These are phyloP conservation scores for Ochlodes sylvanus DNA, from an alignment of 2,888 invertebrate species.

Conservation along the genomic window DNA sequence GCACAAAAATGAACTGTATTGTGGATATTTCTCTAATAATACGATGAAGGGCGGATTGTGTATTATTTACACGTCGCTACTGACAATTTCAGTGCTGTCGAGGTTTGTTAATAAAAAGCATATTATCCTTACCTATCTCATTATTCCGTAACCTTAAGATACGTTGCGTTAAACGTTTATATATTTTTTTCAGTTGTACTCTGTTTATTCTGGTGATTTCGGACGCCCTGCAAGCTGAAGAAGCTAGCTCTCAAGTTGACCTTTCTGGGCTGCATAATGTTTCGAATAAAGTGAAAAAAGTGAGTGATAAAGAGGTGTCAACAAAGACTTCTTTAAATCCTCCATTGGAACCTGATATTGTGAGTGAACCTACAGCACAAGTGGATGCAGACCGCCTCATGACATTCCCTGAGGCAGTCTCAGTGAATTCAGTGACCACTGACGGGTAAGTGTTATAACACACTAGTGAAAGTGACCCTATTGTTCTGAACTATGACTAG, in stretches of 20 bases:
- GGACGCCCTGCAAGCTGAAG: constrained; percentile 77
- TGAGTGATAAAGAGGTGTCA: constrained; percentile 26
- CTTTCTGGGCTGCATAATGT: constrained; percentile 76
- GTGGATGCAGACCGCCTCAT: constrained; percentile 61
- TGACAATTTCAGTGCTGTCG: constrained; percentile 85
- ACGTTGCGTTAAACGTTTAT: constrained; percentile 19
- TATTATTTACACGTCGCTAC: constrained; percentile 85
- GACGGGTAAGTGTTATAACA: constrained; percentile 77
- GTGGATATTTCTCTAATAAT: constrained; percentile 77
- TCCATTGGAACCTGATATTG: constrained; percentile 39
- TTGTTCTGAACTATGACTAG: constrained; percentile 28
- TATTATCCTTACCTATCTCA: no score
- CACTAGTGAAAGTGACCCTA: constrained; percentile 42
- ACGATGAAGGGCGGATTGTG: constrained; percentile 87
- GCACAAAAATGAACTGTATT: constrained; percentile 80
- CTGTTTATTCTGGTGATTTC: constrained; percentile 86
- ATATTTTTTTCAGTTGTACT: constrained; percentile 78
- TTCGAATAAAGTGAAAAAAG: constrained; percentile 49
- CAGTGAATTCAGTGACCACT: constrained; percentile 83
- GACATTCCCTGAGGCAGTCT: constrained; percentile 79
- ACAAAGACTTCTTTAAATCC: constrained; percentile 14
- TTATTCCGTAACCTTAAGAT: neutral
- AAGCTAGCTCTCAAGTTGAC: constrained; percentile 61
- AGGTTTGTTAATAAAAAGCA: constrained; percentile 68
- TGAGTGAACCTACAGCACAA: constrained; percentile 42